Percentiles rank a stretch among this genome's conserved stretches.
phyloP scores from a whole-genome alignment of 1,140 invertebrate genomes.

The Aphelenchoides besseyi region DNA sequence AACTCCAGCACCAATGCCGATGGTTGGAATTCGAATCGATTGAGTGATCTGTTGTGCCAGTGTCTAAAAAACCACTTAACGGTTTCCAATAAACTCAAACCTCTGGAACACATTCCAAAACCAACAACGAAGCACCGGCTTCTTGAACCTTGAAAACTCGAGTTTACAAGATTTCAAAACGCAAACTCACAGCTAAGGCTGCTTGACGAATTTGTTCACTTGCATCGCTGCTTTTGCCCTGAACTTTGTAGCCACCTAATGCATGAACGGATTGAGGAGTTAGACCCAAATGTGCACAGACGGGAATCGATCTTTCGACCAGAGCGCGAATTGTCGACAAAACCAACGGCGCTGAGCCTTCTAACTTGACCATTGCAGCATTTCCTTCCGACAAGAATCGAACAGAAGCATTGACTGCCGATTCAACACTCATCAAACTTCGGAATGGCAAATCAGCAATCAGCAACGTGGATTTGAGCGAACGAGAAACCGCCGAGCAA shows the following conservation, averaged over 20 bases:
- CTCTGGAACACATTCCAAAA: slow-evolving; percentile 43
- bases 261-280: slow-evolving; percentile 43
- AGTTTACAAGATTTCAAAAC: background rate
- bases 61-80: too few species aligned
- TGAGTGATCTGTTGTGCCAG: slow-evolving; percentile 30
- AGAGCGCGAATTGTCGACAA: slow-evolving; percentile 20
- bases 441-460: slow-evolving; percentile 30
- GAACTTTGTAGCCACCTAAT: slow-evolving; percentile 28
- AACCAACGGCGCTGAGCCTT: slow-evolving; percentile 26
- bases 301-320: slow-evolving; percentile 34
- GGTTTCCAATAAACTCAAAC: too few species aligned
- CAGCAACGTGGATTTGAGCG: slow-evolving; percentile 28
- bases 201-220: background rate
- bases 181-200: background rate
- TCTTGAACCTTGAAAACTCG: slow-evolving; percentile 31
- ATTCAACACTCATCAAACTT: slow-evolving; percentile 16
- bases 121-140: slow-evolving; percentile 36
- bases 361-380: slow-evolving; percentile 47
- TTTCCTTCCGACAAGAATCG: slow-evolving; percentile 36
- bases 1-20: slow-evolving; percentile 49
- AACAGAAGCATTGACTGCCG: slow-evolving; percentile 25
- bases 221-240: background rate
- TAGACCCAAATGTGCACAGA: slow-evolving; percentile 45
- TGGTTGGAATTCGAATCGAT: slow-evolving; percentile 37
- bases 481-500: slow-evolving; percentile 15